Evolutionary conservation across 1,140 invertebrate genomes (phyloP), one percentile per base, ranked within the genome.

Genomic region (Atta texana): DNA sequence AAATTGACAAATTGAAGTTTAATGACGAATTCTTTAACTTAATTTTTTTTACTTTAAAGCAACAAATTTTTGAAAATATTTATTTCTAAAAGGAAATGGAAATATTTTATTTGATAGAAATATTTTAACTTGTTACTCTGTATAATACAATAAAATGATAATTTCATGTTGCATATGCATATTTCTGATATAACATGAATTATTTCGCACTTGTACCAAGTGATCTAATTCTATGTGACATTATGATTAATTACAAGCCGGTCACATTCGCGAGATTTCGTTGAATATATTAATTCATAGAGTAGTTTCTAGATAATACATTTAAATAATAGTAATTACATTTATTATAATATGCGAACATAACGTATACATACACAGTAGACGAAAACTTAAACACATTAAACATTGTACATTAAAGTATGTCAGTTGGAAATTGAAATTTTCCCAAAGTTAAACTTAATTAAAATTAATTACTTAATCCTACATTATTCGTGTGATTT

Each of bases 401-500:
- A 66, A 66, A 66, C 3, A 16, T 24, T 24, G 3, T 31, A 1
- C 8, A 39, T 24, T 21, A 18, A 28, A 39, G 28, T 24, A 64
- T 10, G 3, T 64, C 64, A 69, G 39, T 16, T 5, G 3, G 51
- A 18, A 68, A 4, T 31, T 31, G 0, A 66, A 31, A 39, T 28
- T 55, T 57, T 81, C 10, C 8, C 21, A 39, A 53, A 44, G 55
- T 55, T 80, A 16, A 77, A 64, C 3, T 8, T 8, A 55, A 69
- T 80, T 80, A 55, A 24, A 66, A 16, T 69, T 80, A 80, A 69
- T 80, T 55, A 39, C 28, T 68, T 24, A 8, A 39, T 39, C 34
- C 34, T 39, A 44, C 39, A 44, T 12, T 39, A 44, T 44, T 44
- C 2, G 10, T 44, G 39, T 44, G 8, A 44, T 8, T 44, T 44